A percentile compares a stretch with the other conserved stretches of the same genome.
These are phyloP conservation scores for Axis porcinus DNA, from an alignment of 2,113 vertebrate genomes.

Conservation along the genomic window DNA sequence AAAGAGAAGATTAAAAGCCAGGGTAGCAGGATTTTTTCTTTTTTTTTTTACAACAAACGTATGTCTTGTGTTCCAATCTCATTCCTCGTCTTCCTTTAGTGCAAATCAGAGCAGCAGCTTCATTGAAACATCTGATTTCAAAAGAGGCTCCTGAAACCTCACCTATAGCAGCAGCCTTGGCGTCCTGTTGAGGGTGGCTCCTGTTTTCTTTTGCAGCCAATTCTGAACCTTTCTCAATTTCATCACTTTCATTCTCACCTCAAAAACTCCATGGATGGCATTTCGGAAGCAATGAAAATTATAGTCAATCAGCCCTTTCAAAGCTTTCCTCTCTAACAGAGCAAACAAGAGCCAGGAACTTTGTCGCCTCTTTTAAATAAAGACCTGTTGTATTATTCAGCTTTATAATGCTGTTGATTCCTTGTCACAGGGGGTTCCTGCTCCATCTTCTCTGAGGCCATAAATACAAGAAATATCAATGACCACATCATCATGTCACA, in stretches of 20 bases:
- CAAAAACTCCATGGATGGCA: constrained; percentile 96
- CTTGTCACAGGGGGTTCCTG: constrained; percentile 91
- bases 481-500: constrained; percentile 92
- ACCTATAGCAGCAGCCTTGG: constrained; percentile 77
- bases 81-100: constrained; percentile 65
- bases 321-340: constrained; percentile 96
- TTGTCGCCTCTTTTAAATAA: constrained; percentile 96
- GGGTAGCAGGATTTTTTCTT: constrained; percentile 12
- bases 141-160: constrained; percentile 17
- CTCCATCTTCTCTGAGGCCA: constrained; percentile 87
- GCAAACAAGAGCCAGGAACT: constrained; percentile 95
- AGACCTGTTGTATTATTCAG: constrained; percentile 96
- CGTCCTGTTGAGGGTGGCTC: constrained; percentile 83
- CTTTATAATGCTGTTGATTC: constrained; percentile 97
- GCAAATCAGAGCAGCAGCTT: constrained; percentile 68
- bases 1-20: constrained; percentile 78
- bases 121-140: constrained; percentile 39
- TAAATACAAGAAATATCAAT: constrained; percentile 92
- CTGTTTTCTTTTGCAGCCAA: constrained; percentile 87
- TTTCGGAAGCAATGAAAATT: constrained; percentile 97
- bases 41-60: constrained; percentile 54
- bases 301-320: constrained; percentile 96
- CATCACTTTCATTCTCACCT: constrained; percentile 91
- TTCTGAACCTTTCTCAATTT: constrained; percentile 89
- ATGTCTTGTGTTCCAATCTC: constrained; percentile 48